Conservation (phyloP, 2,797 vertebrate species). For the Monodelphis domestica region DNA sequence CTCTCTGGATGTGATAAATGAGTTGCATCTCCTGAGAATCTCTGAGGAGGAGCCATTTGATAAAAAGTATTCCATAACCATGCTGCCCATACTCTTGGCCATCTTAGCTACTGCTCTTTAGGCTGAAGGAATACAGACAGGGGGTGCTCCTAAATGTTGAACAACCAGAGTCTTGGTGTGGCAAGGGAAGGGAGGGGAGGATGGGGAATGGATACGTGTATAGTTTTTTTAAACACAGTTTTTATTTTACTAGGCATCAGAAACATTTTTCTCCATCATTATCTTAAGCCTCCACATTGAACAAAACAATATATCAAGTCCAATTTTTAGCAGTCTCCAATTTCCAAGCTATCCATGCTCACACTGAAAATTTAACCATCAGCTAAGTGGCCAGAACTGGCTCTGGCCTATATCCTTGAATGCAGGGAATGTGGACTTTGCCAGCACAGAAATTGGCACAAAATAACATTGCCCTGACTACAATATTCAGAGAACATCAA, state of each 20-base stretch:
- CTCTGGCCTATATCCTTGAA: neutral
- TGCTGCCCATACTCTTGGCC: slow-evolving; percentile 13
- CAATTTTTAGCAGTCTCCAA: neutral
- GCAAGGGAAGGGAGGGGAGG: too few relatives aligned
- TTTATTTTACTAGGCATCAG: neutral
- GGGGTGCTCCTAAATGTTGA: neutral
- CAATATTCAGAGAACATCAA: neutral
- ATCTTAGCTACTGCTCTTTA: neutral
- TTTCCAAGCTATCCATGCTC: neutral
- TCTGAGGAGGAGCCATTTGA: slow-evolving; percentile 75
- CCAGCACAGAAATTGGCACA: neutral
- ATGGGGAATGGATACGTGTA: neutral
- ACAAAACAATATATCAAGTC: neutral
- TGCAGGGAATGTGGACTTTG: neutral
- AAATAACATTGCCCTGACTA: neutral
- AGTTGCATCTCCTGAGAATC: slow-evolving; percentile 81
- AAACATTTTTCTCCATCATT: neutral
- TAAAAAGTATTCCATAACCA: neutral
- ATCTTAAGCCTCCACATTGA: neutral
- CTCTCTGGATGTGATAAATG: slow-evolving; percentile 84
- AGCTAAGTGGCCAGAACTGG: neutral
- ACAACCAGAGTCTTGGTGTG: neutral
- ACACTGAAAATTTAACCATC: neutral
- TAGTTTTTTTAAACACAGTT: neutral
- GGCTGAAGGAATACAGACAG: neutral